Evolutionary conservation across 2,888 invertebrate genomes (phyloP).

Genomic region (Villa cingulata): DNA sequence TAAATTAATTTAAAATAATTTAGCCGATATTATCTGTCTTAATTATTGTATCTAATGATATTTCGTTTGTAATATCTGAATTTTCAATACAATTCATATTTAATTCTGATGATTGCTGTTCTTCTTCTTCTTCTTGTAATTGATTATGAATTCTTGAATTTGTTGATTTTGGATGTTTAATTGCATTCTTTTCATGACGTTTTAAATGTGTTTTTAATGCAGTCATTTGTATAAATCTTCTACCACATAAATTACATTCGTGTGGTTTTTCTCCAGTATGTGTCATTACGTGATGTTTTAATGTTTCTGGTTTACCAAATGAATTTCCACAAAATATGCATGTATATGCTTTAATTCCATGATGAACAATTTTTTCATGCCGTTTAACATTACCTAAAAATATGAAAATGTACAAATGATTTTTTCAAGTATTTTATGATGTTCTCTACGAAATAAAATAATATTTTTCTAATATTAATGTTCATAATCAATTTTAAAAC

Average conservation of each 20-base stretch:
- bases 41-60: no score
- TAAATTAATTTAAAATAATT: no score
- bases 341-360: slow-evolving; percentile 5
- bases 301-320: slow-evolving; percentile 11
- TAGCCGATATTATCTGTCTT: no score
- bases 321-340: slow-evolving; percentile 8
- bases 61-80: no score
- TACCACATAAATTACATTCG: slow-evolving; percentile 6
- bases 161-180: no score
- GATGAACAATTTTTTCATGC: slow-evolving; percentile 10
- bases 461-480: no score
- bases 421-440: not conserved
- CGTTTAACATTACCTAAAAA: slow-evolving; percentile 7
- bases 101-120: no score
- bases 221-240: slow-evolving; percentile 9
- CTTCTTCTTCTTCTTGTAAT: no score
- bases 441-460: no score
- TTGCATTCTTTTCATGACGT: slow-evolving; percentile 2
- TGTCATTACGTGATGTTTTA: slow-evolving; percentile 11
- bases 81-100: no score
- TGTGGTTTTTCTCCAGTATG: slow-evolving; percentile 11
- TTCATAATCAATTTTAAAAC: no score
- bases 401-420: not conserved
- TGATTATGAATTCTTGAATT: no score
- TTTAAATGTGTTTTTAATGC: slow-evolving; percentile 9